phyloP scores from a whole-genome alignment of 2,797 vertebrate species.

The Atherinosoma microstoma region DNA sequence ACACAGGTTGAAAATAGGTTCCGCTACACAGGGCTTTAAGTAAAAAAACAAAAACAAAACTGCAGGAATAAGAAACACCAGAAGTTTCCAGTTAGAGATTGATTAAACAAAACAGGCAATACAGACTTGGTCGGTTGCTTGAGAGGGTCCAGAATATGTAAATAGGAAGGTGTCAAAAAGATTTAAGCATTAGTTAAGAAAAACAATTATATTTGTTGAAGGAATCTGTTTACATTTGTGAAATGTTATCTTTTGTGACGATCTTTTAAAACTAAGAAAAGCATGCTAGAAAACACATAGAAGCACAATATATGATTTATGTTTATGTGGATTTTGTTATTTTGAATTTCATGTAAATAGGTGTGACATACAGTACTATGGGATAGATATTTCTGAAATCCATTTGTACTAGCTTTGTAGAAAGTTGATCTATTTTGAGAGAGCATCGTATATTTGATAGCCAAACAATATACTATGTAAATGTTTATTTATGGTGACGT shows the following conservation, averaged over 20 bases:
- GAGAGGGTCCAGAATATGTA: conserved; percentile 42
- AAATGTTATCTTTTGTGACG: conserved; percentile 57
- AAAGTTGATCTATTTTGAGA: conserved; percentile 82
- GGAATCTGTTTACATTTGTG: conserved; percentile 70
- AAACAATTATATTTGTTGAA: conserved; percentile 38
- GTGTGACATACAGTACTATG: conserved; percentile 65
- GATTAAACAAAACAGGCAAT: conserved; percentile 15
- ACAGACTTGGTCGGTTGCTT: conserved; percentile 1
- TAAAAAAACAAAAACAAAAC: conserved; percentile 4
- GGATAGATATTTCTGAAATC: conserved; percentile 72
- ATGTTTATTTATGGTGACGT: conserved; percentile 76
- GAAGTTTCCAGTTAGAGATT: conserved; percentile 2
- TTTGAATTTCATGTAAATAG: conserved; percentile 79
- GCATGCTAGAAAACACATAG: conserved; percentile 71
- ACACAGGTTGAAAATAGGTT: conserved; percentile 28
- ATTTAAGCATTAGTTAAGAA: conserved; percentile 30
- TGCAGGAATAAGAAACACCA: conserved; percentile 3
- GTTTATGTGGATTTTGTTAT: conserved; percentile 54
- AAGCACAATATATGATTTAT: conserved; percentile 70
- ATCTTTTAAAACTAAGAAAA: conserved; percentile 49
- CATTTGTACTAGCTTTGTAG: conserved; percentile 84
- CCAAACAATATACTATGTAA: conserved; percentile 61
- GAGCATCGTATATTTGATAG: conserved; percentile 82
- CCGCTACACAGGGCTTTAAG: conserved; percentile 12
- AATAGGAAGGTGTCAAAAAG: conserved; percentile 36